Evolutionary conservation across 2,797 vertebrate species (phyloP).

Genomic region (Typhlichthys eigenmanni): DNA sequence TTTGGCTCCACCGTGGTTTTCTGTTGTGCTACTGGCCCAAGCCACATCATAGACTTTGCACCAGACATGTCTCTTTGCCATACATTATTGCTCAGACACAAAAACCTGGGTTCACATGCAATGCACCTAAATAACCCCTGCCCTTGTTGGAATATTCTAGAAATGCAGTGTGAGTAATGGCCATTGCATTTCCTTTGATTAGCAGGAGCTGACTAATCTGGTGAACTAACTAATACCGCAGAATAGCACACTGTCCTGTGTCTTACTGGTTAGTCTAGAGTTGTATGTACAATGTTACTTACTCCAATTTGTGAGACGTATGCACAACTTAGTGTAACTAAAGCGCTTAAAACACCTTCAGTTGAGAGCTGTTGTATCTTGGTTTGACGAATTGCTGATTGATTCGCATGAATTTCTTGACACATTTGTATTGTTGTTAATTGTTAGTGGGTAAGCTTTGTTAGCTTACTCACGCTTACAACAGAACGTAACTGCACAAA

Average conservation of each 20-base stretch:
- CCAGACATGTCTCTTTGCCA: too few relatives aligned
- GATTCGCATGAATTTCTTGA: too few relatives aligned
- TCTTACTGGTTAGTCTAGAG: neutral
- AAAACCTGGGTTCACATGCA: conserved; percentile 6
- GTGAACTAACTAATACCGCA: conserved; percentile 23
- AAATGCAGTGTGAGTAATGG: conserved; percentile 12
- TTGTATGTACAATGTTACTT: too few relatives aligned
- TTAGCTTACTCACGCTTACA: too few relatives aligned
- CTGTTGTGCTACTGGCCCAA: conserved; percentile 49
- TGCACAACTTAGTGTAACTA: too few relatives aligned
- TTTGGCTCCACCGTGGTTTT: conserved; percentile 23
- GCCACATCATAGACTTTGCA: neutral
- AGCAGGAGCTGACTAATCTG: conserved; percentile 24
- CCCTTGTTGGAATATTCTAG: neutral
- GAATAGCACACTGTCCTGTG: neutral
- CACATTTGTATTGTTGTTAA: too few relatives aligned
- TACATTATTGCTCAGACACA: too few relatives aligned
- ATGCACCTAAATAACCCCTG: neutral
- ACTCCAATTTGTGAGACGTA: too few relatives aligned
- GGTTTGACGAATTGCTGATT: too few relatives aligned
- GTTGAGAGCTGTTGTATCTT: too few relatives aligned
- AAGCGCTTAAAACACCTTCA: too few relatives aligned
- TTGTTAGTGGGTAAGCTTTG: too few relatives aligned
- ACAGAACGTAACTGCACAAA: neutral
- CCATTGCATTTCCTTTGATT: conserved; percentile 41